Evolutionary conservation across 2,113 vertebrate genomes (phyloP), one percentile per base, ranked within the genome.

Genomic region (Ivindomyrus marchei): DNA sequence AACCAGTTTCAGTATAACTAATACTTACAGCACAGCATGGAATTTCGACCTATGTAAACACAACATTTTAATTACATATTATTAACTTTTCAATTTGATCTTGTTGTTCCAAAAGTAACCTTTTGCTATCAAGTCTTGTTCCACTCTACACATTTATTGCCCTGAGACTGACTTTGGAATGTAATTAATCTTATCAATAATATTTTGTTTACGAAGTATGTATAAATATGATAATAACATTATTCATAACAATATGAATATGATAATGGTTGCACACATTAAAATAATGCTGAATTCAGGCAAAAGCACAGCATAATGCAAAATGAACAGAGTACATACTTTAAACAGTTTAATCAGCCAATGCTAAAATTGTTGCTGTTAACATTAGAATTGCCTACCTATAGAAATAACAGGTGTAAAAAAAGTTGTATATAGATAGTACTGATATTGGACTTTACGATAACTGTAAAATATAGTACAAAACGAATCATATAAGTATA

Each of bases 161-260:
- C 49, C 49, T 36, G 46, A 87, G 85, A 87, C 83, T 42, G 31
- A 91, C 83, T 85, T 85, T 85, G 89, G 90, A 87, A 91, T 84
- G 17, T 52, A 87, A 50, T 87, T 87, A 24, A 85, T 85, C 45
- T 9, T 27, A 52, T 49, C 85, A 87, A 87, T 52, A 87, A 87
- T 87, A 87, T 87, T 87, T 52, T 87, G n/a, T 87, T 49, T 52
- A 87, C 83, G 39, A 85, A 85, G 83, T 47, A 24, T 49, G 49
- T 15, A 87, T 87, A 87, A 85, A 85, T 85, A 49, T 85, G 83
- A 88, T 56, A 77, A 89, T 31, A 88, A 74, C 42, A 89, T 36
- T 52, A 77, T 89, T 77, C n/a, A 50, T 89, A 77, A 77, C 45
- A 50, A 8, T 77, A 49, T 27, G 17, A 77, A 42, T 66, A 66